Base-by-base conservation (phyloP, 2,888 invertebrate genomes). In the Cheilosia impressa region DNA sequence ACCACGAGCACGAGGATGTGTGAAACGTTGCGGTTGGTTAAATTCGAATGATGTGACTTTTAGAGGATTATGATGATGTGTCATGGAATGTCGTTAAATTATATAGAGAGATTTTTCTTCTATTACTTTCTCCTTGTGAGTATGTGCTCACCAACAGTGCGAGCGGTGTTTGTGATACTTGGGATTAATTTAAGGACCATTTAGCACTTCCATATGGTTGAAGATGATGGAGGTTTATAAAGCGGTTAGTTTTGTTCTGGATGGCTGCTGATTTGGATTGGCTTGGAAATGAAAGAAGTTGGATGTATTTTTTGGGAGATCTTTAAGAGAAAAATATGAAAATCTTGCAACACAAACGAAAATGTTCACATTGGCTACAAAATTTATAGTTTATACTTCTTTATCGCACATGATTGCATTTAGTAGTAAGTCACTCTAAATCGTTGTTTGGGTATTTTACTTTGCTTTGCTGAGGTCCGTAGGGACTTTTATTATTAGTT, bases 41-140 rank as follows among this genome's bases (percentile, higher is more conserved):
- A 72, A 77, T 81, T 81, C 81, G 85, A 81, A 81, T 85, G 81
- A 85, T 81, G 85, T 77, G 80, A 73, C 81, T 85, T 85, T 85
- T 72, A 72, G 66, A 58, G 72, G 81, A 81, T 81, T 80, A 81
- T 85, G 62, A 81, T 76, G 85, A 72, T 85, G 72, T 85, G 82
- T 66, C 77, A 72, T 62, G 72, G 34, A 77, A 66, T 72, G 78
- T 78, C 77, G 68, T 82, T 71, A 71, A 71, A 82, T 76, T 76
- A 82, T 77, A 65, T 55, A 69, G 43, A 34, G 55, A 38, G 41
- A 13, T 66, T 38, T 52, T 66, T 38, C 60, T 24, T 60, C 43
- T 41, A 38, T 22, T 89, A 89, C 88, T 89, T 88, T 87, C 68
- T 60, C 55, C 55, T 57, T 65, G 24, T 50, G 50, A 50, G 27